Evolutionary conservation across 2,888 invertebrate genomes (phyloP).

Genomic region (Athrips mouffetella): DNA sequence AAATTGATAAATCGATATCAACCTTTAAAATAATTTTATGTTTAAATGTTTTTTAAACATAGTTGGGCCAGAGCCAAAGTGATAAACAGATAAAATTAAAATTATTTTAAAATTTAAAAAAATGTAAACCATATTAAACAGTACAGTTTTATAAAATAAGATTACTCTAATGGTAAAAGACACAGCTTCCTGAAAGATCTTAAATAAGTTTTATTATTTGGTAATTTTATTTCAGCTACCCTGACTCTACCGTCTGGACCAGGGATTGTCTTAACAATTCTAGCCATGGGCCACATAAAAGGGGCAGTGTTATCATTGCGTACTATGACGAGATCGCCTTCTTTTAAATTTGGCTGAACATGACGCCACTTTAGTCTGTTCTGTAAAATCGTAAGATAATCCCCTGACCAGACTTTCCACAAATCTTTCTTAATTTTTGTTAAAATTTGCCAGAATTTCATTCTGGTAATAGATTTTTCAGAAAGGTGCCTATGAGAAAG

Average conservation of each 20-base stretch:
- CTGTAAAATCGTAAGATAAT: conserved; percentile 21
- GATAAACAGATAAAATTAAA: too few relatives aligned
- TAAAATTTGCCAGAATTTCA: conserved; percentile 20
- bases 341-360: conserved; percentile 15
- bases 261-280: conserved; percentile 12
- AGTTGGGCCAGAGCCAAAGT: too few relatives aligned
- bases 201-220: conserved; percentile 13
- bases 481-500: conserved; percentile 21
- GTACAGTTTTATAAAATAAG: too few relatives aligned
- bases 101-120: too few relatives aligned
- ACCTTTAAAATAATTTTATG: too few relatives aligned
- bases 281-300: conserved; percentile 17
- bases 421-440: conserved; percentile 22
- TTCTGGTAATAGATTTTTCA: conserved; percentile 15
- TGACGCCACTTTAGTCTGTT: conserved; percentile 20
- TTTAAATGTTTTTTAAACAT: too few relatives aligned
- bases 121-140: too few relatives aligned
- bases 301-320: conserved; percentile 10
- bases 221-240: conserved; percentile 14
- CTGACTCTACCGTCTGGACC: conserved; percentile 16
- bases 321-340: conserved; percentile 19
- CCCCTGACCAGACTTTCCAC: conserved; percentile 22
- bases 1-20: too few relatives aligned
- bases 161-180: too few relatives aligned
- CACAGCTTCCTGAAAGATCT: too few relatives aligned